Conservation (phyloP, 2,888 invertebrate genomes). For the Cantharis lateralis region DNA sequence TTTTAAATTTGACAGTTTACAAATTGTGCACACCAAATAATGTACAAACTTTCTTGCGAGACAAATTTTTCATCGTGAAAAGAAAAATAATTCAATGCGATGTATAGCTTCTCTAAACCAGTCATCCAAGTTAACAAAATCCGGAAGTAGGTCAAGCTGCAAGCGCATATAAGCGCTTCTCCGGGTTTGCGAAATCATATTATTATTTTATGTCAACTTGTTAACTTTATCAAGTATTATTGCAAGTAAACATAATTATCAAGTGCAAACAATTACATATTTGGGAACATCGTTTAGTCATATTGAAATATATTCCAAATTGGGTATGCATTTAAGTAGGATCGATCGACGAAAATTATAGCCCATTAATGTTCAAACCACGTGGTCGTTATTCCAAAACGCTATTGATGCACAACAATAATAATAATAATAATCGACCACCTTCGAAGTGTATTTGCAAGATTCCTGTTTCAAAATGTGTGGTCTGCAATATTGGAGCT, state of each 20-base stretch:
- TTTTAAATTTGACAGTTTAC: background rate
- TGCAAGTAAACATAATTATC: background rate
- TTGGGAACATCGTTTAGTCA: background rate
- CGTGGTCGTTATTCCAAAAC: background rate
- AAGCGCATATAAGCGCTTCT: background rate
- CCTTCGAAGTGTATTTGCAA: background rate
- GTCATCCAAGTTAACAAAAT: constrained; percentile 9
- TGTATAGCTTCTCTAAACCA: background rate
- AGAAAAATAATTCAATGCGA: background rate
- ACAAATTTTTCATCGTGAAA: background rate
- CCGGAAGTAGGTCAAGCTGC: constrained; percentile 20
- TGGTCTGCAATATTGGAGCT: background rate
- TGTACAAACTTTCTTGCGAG: background rate
- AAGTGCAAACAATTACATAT: background rate
- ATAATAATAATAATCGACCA: background rate
- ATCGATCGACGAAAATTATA: background rate
- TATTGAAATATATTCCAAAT: background rate
- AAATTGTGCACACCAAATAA: background rate
- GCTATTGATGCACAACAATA: background rate
- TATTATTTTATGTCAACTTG: background rate
- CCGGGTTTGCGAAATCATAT: background rate
- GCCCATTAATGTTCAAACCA: background rate
- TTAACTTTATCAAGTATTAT: background rate
- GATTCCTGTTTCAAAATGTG: background rate
- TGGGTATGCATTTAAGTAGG: background rate